These are phyloP conservation scores for Lasaia peninsularis DNA, from an alignment of 1,140 invertebrate species.

Conservation along the genomic window DNA sequence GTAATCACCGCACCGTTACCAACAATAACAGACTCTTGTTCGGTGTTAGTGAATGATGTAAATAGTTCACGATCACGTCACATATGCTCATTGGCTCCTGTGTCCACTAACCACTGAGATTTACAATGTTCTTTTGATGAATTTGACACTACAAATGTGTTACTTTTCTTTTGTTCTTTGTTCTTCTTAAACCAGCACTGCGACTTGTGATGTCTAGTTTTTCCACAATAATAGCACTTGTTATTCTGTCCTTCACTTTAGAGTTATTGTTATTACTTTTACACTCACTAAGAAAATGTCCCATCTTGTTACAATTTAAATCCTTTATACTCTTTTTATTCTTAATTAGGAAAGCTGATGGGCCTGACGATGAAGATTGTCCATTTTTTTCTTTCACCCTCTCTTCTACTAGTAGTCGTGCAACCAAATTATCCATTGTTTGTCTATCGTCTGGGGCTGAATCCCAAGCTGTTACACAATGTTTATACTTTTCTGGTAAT, in stretches of 20 bases:
- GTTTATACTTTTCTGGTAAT: neutral
- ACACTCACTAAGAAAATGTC: slow-evolving; percentile 27
- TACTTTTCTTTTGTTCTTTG: slow-evolving; percentile 26
- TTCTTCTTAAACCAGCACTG: slow-evolving; percentile 30
- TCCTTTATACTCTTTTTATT: slow-evolving; percentile 23
- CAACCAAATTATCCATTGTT: neutral
- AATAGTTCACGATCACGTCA: slow-evolving; percentile 23
- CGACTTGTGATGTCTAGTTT: slow-evolving; percentile 28
- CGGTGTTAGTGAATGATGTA: slow-evolving; percentile 12
- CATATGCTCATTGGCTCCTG: slow-evolving; percentile 35
- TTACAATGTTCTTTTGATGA: slow-evolving; percentile 14
- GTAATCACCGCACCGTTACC: slow-evolving; percentile 20
- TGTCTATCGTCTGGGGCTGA: neutral
- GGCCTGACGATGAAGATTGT: neutral
- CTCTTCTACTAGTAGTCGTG: neutral
- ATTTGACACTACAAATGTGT: slow-evolving; percentile 27
- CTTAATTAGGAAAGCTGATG: slow-evolving; percentile 27
- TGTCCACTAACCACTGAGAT: slow-evolving; percentile 33
- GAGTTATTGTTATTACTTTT: slow-evolving; percentile 17
- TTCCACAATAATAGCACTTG: slow-evolving; percentile 34
- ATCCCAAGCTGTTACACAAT: neutral
- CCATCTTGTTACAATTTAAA: slow-evolving; percentile 30
- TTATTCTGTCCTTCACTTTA: slow-evolving; percentile 16
- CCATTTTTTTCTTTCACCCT: neutral
- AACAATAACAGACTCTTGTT: slow-evolving; percentile 23